A percentile compares a stretch with the other conserved stretches of the same genome.
Conservation (phyloP, 1,140 invertebrate species). For the Drosophila equinoxialis region DNA sequence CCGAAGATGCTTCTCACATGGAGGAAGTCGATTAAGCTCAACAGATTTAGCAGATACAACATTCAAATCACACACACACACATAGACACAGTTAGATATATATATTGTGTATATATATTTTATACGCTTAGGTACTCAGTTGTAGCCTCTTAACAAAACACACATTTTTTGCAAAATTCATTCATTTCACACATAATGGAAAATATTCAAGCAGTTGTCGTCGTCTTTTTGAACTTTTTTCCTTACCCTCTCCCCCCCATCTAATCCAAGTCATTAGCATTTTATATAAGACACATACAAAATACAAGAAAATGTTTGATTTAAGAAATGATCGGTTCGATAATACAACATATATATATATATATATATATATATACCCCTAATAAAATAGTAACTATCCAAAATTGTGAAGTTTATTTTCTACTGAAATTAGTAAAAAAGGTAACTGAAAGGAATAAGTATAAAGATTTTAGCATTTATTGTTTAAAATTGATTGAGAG, state of each 20-base stretch:
- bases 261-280: conserved; percentile 70
- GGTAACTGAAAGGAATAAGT: no score
- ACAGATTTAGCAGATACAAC: conserved; percentile 40
- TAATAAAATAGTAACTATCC: conserved; percentile 29
- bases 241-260: conserved; percentile 39
- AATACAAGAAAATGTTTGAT: conserved; percentile 38
- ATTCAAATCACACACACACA: conserved; percentile 25
- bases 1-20: conserved; percentile 98
- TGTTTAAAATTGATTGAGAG: no score
- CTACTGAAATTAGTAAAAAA: no score
- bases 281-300: conserved; percentile 43
- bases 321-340: conserved; percentile 67
- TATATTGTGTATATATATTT: conserved; percentile 7
- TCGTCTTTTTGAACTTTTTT: conserved; percentile 65
- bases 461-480: no score
- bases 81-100: conserved; percentile 19
- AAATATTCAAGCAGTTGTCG: conserved; percentile 64
- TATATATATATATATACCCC: conserved; percentile 22
- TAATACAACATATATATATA: conserved; percentile 32
- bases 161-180: conserved; percentile 20
- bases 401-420: neutral
- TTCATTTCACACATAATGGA: conserved; percentile 41
- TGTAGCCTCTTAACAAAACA: conserved; percentile 20
- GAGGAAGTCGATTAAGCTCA: conserved; percentile 97
- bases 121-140: conserved; percentile 12